Conservation (phyloP, 2,797 vertebrate species). For the Enteromius mattozi region DNA sequence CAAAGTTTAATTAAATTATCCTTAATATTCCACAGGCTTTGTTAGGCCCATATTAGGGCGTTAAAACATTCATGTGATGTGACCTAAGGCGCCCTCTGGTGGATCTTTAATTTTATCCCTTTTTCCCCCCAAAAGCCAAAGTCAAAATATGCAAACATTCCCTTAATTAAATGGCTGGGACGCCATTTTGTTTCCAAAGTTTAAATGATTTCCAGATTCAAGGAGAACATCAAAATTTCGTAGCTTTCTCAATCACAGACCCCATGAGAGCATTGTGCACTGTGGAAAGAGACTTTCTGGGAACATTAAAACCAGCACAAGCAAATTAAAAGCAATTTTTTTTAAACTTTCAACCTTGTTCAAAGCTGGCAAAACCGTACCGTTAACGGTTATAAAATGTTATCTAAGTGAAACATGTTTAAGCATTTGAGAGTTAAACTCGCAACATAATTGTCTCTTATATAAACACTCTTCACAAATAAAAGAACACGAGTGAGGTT, state of each 20-base stretch:
- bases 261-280: background rate
- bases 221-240: background rate
- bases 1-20: background rate
- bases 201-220: slow-evolving; percentile 20
- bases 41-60: background rate
- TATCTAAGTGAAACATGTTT: background rate
- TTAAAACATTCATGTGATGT: background rate
- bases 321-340: background rate
- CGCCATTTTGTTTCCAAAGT: slow-evolving; percentile 51
- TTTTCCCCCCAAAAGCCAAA: background rate
- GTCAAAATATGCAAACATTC: slow-evolving; percentile 9
- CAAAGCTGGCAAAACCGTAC: background rate
- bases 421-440: background rate
- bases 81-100: slow-evolving; percentile 65
- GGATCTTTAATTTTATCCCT: slow-evolving; percentile 38
- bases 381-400: background rate
- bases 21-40: background rate
- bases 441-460: background rate
- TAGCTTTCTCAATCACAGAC: background rate
- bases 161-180: slow-evolving; percentile 36
- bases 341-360: background rate
- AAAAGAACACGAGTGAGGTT: slow-evolving; percentile 60
- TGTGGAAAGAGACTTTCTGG: background rate
- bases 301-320: slow-evolving; percentile 29
- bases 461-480: slow-evolving; percentile 5